A percentile compares a stretch with the other conserved stretches of the same genome.
phyloP scores from a whole-genome alignment of 2,888 invertebrate genomes.

The Polietes domitor region DNA sequence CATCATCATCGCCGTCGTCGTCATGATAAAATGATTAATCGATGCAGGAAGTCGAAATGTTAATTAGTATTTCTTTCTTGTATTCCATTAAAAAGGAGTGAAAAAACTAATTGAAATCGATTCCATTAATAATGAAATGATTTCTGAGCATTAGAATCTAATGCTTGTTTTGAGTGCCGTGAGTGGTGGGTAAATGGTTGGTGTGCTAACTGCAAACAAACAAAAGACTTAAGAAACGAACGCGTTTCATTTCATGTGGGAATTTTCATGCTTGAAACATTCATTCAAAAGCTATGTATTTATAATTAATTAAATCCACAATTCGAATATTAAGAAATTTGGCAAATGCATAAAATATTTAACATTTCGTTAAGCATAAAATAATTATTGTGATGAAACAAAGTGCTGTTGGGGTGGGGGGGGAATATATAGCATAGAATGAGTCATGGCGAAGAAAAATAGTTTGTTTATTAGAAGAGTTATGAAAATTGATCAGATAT shows the following conservation, averaged over 20 bases:
- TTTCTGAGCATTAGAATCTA: not conserved
- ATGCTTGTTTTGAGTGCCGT: not conserved
- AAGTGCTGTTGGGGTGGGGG: too few relatives aligned
- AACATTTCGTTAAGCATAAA: too few relatives aligned
- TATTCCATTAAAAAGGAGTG: not conserved
- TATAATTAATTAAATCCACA: not conserved
- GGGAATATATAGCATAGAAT: not conserved
- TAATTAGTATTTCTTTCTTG: slow-evolving; percentile 23
- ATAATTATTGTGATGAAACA: too few relatives aligned
- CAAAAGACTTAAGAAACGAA: slow-evolving; percentile 25
- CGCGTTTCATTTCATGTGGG: not conserved
- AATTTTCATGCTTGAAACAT: not conserved
- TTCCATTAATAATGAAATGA: slow-evolving; percentile 23
- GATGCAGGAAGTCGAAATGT: slow-evolving; percentile 56
- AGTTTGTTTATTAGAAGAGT: too few relatives aligned
- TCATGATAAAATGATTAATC: slow-evolving; percentile 32
- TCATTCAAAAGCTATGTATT: not conserved
- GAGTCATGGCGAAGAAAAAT: not conserved
- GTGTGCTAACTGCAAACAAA: not conserved
- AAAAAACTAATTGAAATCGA: slow-evolving; percentile 10
- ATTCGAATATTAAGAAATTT: not conserved
- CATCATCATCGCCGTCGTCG: not conserved
- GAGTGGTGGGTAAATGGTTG: not conserved
- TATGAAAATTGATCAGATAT: too few relatives aligned
- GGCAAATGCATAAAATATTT: too few relatives aligned